These are phyloP conservation scores for Lasioglossum malachurum DNA, from an alignment of 2,888 invertebrate genomes.

Conservation along the genomic window DNA sequence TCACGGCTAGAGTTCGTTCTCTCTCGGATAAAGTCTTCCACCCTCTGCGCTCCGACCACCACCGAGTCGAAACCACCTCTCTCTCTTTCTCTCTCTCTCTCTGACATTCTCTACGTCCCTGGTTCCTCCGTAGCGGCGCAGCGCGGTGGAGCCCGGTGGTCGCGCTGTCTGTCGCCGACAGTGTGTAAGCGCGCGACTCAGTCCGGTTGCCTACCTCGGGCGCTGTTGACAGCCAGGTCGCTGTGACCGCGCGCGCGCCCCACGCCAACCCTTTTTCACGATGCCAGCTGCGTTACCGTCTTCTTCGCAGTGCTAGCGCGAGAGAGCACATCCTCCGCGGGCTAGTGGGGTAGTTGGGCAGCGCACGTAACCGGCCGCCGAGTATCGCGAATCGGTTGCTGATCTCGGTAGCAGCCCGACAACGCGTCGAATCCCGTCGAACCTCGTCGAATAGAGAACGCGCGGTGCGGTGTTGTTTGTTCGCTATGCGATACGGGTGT, in stretches of 20 bases:
- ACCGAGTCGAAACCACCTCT: background rate
- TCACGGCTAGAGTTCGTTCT: background rate
- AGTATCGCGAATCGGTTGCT: background rate
- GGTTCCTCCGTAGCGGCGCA: background rate
- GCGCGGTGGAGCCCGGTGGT: slow-evolving; percentile 23
- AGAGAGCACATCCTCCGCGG: background rate
- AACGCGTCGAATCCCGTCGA: background rate
- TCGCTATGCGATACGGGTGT: slow-evolving; percentile 55
- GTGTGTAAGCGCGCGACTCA: slow-evolving; percentile 68
- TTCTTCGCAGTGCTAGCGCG: slow-evolving; percentile 13
- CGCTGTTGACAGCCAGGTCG: slow-evolving; percentile 68
- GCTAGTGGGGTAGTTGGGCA: background rate
- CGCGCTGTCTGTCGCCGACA: slow-evolving; percentile 70
- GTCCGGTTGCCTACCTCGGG: slow-evolving; percentile 78
- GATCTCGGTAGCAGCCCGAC: background rate
- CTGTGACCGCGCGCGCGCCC: slow-evolving; percentile 45
- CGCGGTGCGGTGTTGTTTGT: slow-evolving; percentile 19
- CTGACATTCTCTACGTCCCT: background rate
- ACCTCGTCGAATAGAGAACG: background rate
- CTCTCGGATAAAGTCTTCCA: background rate
- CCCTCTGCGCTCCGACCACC: background rate
- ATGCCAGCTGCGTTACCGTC: slow-evolving; percentile 36
- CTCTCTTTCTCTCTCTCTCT: slow-evolving; percentile 18
- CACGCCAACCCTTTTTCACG: slow-evolving; percentile 31
- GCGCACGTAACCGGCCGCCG: slow-evolving; percentile 3